A percentile compares a stretch with the other conserved stretches of the same genome.
phyloP scores from a whole-genome alignment of 1,140 invertebrate species.

The Zaprionus ghesquierei region DNA sequence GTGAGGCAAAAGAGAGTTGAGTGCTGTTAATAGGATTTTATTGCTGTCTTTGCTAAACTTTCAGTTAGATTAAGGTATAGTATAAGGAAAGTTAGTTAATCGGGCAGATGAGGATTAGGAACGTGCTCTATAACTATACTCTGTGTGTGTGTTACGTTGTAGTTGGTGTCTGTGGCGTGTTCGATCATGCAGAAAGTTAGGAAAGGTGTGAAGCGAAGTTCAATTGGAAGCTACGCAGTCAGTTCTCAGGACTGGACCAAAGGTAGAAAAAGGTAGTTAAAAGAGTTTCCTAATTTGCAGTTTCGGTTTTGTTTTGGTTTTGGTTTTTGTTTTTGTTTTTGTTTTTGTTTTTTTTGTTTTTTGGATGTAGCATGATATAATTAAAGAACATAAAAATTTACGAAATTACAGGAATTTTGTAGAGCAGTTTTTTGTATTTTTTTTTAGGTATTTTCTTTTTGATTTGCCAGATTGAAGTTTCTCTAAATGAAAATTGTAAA shows the following conservation, averaged over 20 bases:
- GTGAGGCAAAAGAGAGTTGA: conserved; percentile 66
- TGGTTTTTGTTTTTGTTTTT: neutral
- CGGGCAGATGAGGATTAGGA: conserved; percentile 24
- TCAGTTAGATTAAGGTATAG: conserved; percentile 48
- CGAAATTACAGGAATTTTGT: conserved; percentile 61
- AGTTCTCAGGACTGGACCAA: conserved; percentile 17
- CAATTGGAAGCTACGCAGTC: conserved; percentile 3
- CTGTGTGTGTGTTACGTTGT: conserved; percentile 42
- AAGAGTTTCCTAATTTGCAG: conserved; percentile 54
- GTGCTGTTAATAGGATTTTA: conserved; percentile 75
- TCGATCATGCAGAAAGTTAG: conserved; percentile 43
- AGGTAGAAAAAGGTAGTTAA: conserved; percentile 1
- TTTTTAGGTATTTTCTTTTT: conserved; percentile 34
- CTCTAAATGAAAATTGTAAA: conserved; percentile 37
- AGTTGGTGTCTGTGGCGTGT: neutral
- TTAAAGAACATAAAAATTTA: conserved; percentile 59
- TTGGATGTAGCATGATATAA: conserved; percentile 66
- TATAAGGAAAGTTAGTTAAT: conserved; percentile 48
- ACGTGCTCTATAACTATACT: conserved; percentile 34
- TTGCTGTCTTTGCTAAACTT: conserved; percentile 28
- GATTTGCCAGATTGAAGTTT: conserved; percentile 51
- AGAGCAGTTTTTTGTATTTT: conserved; percentile 35
- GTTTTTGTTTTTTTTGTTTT: neutral
- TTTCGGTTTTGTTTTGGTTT: conserved; percentile 22
- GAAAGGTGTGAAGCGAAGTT: neutral